Base-by-base conservation (phyloP, 2,888 invertebrate genomes). In the Cephus pygmeus region DNA sequence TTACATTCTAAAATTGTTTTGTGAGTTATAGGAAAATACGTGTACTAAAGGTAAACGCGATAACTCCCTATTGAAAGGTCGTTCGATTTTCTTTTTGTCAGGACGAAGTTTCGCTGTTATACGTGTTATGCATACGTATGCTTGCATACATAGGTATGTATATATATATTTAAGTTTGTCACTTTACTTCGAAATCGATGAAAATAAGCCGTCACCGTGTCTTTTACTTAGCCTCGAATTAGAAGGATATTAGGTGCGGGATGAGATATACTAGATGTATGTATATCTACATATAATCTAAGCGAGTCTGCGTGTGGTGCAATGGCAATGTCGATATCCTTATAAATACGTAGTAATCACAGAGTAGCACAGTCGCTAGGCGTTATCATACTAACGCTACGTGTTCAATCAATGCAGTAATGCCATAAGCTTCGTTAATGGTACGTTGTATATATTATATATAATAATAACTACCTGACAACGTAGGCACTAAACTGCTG, bases 401-500 rank as follows among this genome's bases (percentile, higher is more conserved):
- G 31, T 33, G 31, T 31, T 31, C 15, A 56, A 56, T 71, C 15
- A 31, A 71, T 71, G 71, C 71, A 81, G 77, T 81, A 79, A 79
- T 78, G 82, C 81, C 78, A 23, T 30, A 81, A 82, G 81, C 82
- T 79, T 78, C 77, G 76, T 75, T 76, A 71, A 76, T 74, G 35
- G 34, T 34, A 35, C 74, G 71, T 35, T 34, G 9, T 34, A 74
- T 34, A 34, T 74, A 73, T 73, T 69, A 31, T 71, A 71, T 71
- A 35, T 35, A 35, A 35, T 35, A 35, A 35, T 35, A 35, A 71
- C 34, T 34, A 74, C 74, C 9, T 34, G 74, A 23, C 36, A 30
- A 30, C 30, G 35, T 83, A 85, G 88, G 88, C 87, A 89, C 88
- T 85, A 85, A 87, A 86, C 87, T 87, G 84, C 83, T 85, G 85